phyloP scores from a whole-genome alignment of 37 sponge, comb jelly and placozoan species.

The Spongilla lacustris region DNA sequence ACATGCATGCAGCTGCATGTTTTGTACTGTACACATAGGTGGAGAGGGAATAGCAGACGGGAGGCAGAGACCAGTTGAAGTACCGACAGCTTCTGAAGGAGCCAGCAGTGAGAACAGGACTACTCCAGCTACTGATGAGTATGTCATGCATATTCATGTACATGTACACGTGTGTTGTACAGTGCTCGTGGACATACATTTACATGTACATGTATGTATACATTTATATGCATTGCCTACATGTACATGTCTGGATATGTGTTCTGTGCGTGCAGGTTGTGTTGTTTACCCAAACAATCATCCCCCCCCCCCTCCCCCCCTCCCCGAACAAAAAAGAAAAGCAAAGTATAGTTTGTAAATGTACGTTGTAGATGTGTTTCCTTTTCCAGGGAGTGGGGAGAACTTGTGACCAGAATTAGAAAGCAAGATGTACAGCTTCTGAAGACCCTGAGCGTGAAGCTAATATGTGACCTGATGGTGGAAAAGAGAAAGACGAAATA shows the following conservation, averaged over 20 bases:
- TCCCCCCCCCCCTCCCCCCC: too few species aligned
- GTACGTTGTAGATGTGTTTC: too few species aligned
- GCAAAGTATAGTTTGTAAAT: too few species aligned
- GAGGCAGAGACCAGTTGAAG: background rate
- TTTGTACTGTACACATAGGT: too few species aligned
- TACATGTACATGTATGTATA: background rate
- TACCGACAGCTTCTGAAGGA: background rate
- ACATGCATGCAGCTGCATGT: too few species aligned
- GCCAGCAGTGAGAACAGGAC: background rate
- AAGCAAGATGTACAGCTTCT: slow-evolving; percentile 87
- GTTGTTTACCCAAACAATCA: too few species aligned
- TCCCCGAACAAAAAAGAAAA: too few species aligned
- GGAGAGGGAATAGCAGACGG: background rate
- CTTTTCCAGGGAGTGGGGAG: slow-evolving; percentile 63
- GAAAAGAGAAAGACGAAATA: slow-evolving; percentile 94
- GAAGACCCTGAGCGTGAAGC: slow-evolving; percentile 69
- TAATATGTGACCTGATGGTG: slow-evolving; percentile 98
- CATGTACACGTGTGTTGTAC: background rate
- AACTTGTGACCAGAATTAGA: slow-evolving; percentile 67
- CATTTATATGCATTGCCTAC: too few species aligned
- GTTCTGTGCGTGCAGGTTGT: too few species aligned
- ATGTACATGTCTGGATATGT: too few species aligned
- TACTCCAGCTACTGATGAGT: background rate
- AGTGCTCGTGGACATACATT: too few species aligned
- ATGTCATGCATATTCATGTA: background rate